Conservation (phyloP, 1,140 invertebrate species). For the Theocolax elegans region DNA sequence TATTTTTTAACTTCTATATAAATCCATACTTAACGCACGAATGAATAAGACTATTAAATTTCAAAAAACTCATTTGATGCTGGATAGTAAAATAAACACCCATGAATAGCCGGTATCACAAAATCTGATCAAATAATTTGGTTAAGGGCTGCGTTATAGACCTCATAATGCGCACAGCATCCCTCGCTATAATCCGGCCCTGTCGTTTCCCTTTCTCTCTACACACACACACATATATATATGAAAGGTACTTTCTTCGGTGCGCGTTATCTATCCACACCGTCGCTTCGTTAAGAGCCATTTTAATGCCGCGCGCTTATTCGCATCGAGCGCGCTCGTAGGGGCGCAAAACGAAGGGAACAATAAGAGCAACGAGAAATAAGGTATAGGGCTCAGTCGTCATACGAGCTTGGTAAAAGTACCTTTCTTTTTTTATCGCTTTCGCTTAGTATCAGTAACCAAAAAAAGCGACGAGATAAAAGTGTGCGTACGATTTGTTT, state of each 20-base stretch:
- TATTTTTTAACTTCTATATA: too few relatives aligned
- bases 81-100: background rate
- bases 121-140: constrained; percentile 26
- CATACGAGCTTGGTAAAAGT: too few relatives aligned
- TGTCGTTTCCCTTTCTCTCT: background rate
- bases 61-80: background rate
- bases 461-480: too few relatives aligned
- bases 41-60: too few relatives aligned
- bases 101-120: background rate
- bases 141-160: background rate
- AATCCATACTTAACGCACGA: too few relatives aligned
- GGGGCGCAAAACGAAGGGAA: background rate
- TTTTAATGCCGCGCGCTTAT: constrained; percentile 26
- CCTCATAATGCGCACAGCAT: too few relatives aligned
- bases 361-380: constrained; percentile 2
- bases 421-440: too few relatives aligned
- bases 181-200: background rate
- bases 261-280: constrained; percentile 30
- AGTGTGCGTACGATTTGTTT: too few relatives aligned
- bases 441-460: too few relatives aligned
- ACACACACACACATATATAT: too few relatives aligned
- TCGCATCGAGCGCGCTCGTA: background rate
- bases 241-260: too few relatives aligned
- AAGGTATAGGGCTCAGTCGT: too few relatives aligned
- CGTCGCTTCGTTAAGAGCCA: constrained; percentile 33